Evolutionary conservation across 1,140 invertebrate species (phyloP), one percentile per base, ranked within the genome.

Genomic region (Megalopta genalis): DNA sequence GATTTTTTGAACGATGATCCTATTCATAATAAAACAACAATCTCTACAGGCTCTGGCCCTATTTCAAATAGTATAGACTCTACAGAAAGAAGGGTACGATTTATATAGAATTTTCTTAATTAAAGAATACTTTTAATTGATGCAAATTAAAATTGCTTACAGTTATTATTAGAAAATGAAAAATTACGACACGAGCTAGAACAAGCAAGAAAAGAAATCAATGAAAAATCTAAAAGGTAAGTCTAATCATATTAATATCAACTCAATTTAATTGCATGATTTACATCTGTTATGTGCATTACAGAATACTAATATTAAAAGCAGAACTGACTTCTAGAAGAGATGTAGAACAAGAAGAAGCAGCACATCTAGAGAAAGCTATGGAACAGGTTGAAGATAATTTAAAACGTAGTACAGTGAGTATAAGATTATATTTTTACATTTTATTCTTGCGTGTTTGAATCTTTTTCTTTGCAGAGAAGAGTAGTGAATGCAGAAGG

Each of bases 1-100:
- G 96, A 96, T 85, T 96, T 96, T 90, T 92, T 96, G 49, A 95
- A 95, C 21, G 96, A 96, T 89, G 95, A 95, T 16, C 95, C 95
- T 18, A 95, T 96, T 79, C 92, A 93, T 77, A 93, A 93, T 83
- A 90, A 93, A 42, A 91, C 90, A 32, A 90, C 91, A 71, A 88
- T 93, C 18, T 86, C 93, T 59, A 90, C 92, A 10, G 94, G 95
- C 77, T 91, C 93, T 42, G 91, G 91, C 69, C 88, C 91, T 16
- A 76, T 87, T 67, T 86, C 89, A 23, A 87, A 74, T 75, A 79
- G 87, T 81, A 9, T 88, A 78, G 90, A 93, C 86, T 87, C 87
- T 69, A 88, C 83, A 83, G 91, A 86, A 85, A 90, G 80, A 84
- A 90, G 82, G 86, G 92, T 86, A 90, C 87, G 63, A 59, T 76